phyloP scores from a whole-genome alignment of 2,888 invertebrate genomes.

The Tetanocera ferruginea region DNA sequence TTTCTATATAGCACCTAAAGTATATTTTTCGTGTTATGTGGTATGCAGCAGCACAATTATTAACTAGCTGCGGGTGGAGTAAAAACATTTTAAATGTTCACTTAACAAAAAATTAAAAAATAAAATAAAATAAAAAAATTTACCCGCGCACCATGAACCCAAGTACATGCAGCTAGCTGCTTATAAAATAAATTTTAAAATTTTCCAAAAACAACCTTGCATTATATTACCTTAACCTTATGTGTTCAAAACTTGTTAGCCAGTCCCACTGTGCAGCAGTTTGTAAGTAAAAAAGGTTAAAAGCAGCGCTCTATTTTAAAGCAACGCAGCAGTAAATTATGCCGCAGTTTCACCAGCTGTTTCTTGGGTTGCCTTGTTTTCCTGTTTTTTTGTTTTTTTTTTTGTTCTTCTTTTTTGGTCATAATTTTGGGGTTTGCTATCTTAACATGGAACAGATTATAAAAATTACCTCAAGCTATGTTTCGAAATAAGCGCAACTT shows the following conservation, averaged over 20 bases:
- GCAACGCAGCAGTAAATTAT: background rate
- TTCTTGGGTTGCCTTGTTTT: background rate
- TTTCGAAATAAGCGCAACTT: background rate
- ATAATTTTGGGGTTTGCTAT: conserved; percentile 1
- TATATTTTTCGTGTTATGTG: background rate
- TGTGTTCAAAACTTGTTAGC: too few relatives aligned
- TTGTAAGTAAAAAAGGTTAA: too few relatives aligned
- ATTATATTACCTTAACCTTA: too few relatives aligned
- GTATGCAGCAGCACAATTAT: background rate
- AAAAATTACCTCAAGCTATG: background rate
- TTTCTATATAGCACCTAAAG: background rate
- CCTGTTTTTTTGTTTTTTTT: background rate
- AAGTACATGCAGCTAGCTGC: background rate
- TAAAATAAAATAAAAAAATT: background rate
- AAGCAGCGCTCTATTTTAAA: too few relatives aligned
- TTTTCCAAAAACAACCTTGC: background rate
- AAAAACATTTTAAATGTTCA: background rate
- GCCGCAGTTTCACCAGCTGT: background rate
- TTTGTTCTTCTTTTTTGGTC: background rate
- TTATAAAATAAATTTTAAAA: background rate
- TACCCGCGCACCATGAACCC: too few relatives aligned
- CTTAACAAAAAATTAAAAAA: background rate
- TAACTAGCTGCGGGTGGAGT: background rate
- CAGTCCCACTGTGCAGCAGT: too few relatives aligned
- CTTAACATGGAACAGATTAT: conserved; percentile 1